Conservation (phyloP, 2,113 vertebrate species). For the Catharus fuscescens region DNA sequence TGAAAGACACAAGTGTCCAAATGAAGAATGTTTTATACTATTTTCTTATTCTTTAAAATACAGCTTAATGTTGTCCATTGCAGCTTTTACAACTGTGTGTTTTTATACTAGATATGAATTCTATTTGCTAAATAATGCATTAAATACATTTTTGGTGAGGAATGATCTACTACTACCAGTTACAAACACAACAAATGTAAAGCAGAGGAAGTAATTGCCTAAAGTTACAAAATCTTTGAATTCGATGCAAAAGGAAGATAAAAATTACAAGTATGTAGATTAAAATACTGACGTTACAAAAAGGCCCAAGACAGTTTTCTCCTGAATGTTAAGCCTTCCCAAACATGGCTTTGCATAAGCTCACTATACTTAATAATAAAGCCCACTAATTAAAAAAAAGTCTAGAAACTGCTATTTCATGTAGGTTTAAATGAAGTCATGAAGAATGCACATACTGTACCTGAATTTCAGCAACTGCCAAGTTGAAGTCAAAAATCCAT, state of each 20-base stretch:
- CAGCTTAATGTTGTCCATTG: not conserved
- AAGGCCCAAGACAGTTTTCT: not conserved
- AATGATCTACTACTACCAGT: not conserved
- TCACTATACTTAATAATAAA: not conserved
- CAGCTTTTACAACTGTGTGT: not conserved
- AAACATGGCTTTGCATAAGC: not conserved
- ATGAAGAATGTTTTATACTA: not conserved
- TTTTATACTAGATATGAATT: not conserved
- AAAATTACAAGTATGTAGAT: not conserved
- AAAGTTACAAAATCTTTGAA: not conserved
- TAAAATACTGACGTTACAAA: not conserved
- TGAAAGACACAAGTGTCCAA: not conserved
- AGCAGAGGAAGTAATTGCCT: not conserved
- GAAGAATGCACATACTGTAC: conserved; percentile 49
- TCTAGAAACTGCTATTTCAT: not conserved
- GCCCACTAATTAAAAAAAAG: not conserved
- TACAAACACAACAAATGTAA: not conserved
- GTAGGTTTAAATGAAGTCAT: not conserved
- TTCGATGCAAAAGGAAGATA: not conserved
- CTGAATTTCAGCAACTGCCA: conserved; percentile 77
- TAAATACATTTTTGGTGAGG: not conserved
- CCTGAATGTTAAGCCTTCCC: not conserved
- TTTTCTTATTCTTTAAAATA: not conserved
- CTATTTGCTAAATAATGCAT: not conserved
- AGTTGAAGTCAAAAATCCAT: conserved; percentile 70